phyloP scores from a whole-genome alignment of 2,888 invertebrate species.

The Schrankia costaestrigalis region DNA sequence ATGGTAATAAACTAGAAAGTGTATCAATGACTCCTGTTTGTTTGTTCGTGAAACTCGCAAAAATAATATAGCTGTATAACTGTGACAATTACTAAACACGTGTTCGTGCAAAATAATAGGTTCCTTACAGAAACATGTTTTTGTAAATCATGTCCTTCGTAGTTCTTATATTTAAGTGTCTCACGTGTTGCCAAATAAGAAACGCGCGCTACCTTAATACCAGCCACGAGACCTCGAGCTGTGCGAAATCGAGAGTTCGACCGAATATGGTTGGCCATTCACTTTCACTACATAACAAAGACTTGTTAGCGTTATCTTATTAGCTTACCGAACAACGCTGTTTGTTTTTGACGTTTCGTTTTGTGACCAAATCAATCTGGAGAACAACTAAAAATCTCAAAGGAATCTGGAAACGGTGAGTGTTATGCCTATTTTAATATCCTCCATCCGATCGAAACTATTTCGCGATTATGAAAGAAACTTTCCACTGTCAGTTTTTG shows the following conservation, averaged over 20 bases:
- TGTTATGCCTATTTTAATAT: too few relatives aligned
- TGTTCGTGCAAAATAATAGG: too few relatives aligned
- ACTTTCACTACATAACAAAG: conserved; percentile 57
- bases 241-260: conserved; percentile 62
- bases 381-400: conserved; percentile 5
- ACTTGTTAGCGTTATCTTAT: conserved; percentile 49
- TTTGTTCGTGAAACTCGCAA: too few relatives aligned
- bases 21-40: too few relatives aligned
- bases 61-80: too few relatives aligned
- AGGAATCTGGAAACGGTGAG: conserved; percentile 1
- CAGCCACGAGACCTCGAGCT: conserved; percentile 43
- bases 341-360: conserved; percentile 42
- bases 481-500: too few relatives aligned
- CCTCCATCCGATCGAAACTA: too few relatives aligned
- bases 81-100: too few relatives aligned
- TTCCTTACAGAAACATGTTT: too few relatives aligned
- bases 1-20: too few relatives aligned
- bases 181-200: conserved; percentile 23
- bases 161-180: conserved; percentile 7
- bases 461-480: too few relatives aligned
- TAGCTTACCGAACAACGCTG: conserved; percentile 35
- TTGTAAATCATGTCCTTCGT: conserved; percentile 3
- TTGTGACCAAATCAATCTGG: conserved; percentile 24
- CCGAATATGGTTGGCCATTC: conserved; percentile 43
- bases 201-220: conserved; percentile 36